A percentile compares a stretch with the other conserved stretches of the same genome.
phyloP scores from a whole-genome alignment of 2,797 vertebrate species.

The Eurystomus glaucurus region DNA sequence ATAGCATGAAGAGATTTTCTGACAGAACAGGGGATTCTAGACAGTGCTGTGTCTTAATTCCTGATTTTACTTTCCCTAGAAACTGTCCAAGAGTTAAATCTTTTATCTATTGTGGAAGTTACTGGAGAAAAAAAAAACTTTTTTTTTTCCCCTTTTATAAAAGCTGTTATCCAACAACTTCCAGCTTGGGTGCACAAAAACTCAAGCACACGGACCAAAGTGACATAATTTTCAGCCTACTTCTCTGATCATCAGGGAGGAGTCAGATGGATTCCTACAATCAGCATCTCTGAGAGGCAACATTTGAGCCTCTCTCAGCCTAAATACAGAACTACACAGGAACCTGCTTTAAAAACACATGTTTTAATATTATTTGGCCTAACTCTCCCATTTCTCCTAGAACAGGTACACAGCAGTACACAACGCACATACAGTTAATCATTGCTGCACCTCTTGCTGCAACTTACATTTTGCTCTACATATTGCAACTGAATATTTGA shows the following conservation, averaged over 20 bases:
- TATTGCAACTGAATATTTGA: not conserved
- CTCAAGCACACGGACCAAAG: not conserved
- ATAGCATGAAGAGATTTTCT: not conserved
- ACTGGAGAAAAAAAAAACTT: not conserved
- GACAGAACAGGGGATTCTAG: not conserved
- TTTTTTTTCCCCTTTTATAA: not conserved
- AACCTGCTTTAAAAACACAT: too few species aligned
- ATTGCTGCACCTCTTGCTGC: not conserved
- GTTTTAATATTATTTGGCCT: too few species aligned
- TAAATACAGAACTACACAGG: not conserved
- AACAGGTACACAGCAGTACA: not conserved
- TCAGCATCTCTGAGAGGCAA: not conserved
- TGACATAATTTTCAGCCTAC: not conserved
- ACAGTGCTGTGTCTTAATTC: not conserved
- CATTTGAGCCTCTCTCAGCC: not conserved
- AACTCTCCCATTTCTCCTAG: not conserved
- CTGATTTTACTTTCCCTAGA: not conserved
- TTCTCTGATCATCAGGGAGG: not conserved
- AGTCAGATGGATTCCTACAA: accelerated
- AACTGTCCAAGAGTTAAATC: not conserved
- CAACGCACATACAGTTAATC: not conserved
- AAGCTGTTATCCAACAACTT: not conserved
- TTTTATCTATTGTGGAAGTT: not conserved
- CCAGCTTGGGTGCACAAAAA: not conserved
- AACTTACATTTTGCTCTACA: not conserved